These are phyloP conservation scores for Remorina albescens DNA, from an alignment of 2,797 vertebrate species.

Conservation along the genomic window DNA sequence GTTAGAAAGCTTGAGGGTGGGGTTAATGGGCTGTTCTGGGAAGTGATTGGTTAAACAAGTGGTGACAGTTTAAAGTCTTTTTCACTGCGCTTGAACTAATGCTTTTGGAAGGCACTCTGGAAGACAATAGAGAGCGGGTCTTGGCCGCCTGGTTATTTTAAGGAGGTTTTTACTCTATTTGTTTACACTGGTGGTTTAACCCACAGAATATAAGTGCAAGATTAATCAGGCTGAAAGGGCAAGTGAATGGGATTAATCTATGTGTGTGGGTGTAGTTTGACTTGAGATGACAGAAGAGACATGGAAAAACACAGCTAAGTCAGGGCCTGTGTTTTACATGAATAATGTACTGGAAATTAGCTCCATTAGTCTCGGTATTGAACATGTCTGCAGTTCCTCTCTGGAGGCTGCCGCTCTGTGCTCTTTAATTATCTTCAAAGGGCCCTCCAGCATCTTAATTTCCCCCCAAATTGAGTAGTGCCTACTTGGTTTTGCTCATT, in stretches of 20 bases:
- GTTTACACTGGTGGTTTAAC: conserved; percentile 49
- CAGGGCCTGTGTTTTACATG: conserved; percentile 82
- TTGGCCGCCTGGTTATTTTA: conserved; percentile 25
- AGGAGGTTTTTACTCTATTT: conserved; percentile 31
- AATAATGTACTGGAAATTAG: conserved; percentile 86
- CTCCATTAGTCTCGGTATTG: conserved; percentile 86
- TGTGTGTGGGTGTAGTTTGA: conserved; percentile 25
- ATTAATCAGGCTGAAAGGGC: conserved; percentile 65
- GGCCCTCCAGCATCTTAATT: conserved; percentile 84
- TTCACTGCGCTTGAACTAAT: conserved; percentile 23
- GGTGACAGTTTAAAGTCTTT: conserved; percentile 63
- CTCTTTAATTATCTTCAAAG: conserved; percentile 87
- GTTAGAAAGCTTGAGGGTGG: conserved; percentile 39
- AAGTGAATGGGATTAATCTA: conserved; percentile 37
- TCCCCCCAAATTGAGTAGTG: conserved; percentile 77
- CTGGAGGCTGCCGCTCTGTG: conserved; percentile 83
- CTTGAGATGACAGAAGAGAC: conserved; percentile 49
- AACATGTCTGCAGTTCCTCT: conserved; percentile 81
- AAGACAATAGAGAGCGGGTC: conserved; percentile 24
- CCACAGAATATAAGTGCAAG: conserved; percentile 33
- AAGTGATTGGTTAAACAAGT: conserved; percentile 22
- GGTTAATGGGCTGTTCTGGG: conserved; percentile 42
- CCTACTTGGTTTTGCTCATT: conserved; percentile 77
- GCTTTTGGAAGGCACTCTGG: conserved; percentile 46
- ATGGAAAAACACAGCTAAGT: conserved; percentile 67